Base-by-base conservation (phyloP, 2,113 vertebrate species). In the Tenrec ecaudatus region DNA sequence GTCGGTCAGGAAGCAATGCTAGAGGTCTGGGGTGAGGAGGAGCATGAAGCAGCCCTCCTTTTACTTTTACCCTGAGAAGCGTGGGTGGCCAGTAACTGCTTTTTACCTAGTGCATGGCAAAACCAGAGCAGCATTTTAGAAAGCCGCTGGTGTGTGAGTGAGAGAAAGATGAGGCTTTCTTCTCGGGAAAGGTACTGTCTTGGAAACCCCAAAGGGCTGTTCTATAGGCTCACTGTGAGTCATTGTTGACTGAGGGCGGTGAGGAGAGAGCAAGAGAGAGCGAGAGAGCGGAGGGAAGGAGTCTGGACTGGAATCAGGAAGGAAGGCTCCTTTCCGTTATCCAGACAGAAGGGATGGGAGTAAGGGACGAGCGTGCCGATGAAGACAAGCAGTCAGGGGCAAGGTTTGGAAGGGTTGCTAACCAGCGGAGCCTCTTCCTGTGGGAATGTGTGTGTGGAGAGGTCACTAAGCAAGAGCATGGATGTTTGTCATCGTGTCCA, bases 361-460 rank as follows among this genome's bases (percentile, higher is more conserved):
- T 20, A 69, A 11, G 27, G 29, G 66, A 2, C 15, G 20, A 22
- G 20, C 57, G 29, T 47, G 69, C n/a, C 9, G 11, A 38, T 58
- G 53, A 58, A 36, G 20, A 0, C 78, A 73, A 76, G 14, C 17
- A 71, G n/a, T n/a, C n/a, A n/a, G n/a, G n/a, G 17, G 33, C n/a
- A 89, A 11, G 33, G 75, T 9, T 68, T 38, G 25, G 4, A 47
- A 29, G 33, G 57, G 62, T 76, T 64, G 36, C 60, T 23, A 57
- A 12, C 4, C 31, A 38, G 0, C 47, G 17, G 15, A 15, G n/a
- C 57, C n/a, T 58, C 62, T 86, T 47, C 31, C 25, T 53, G 1
- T 82, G 25, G 19, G 7, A 5, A 43, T 66, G 40, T 33, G 2
- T 2, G 29, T 0, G 0, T 0, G 11, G 78, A 40, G 22, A 69